phyloP scores from a whole-genome alignment of 2,888 invertebrate species.

The Eilema sororculum region DNA sequence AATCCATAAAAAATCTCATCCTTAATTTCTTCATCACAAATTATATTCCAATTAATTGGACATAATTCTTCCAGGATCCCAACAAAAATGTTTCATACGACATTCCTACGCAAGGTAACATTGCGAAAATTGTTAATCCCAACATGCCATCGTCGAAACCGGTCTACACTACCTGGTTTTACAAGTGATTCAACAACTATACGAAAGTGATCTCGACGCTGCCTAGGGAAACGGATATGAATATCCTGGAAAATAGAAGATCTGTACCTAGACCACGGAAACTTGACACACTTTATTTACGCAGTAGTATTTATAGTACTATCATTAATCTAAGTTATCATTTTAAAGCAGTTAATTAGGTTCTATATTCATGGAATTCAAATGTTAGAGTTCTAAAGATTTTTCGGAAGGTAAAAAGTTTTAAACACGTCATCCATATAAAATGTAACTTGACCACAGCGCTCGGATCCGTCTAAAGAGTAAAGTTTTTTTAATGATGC shows the following conservation, averaged over 20 bases:
- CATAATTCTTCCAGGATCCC: not conserved
- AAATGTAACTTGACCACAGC: not conserved
- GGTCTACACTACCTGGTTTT: conserved; percentile 47
- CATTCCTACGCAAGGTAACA: conserved; percentile 41
- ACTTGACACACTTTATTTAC: not conserved
- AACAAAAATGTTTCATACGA: conserved; percentile 30
- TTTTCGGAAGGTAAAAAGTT: not conserved
- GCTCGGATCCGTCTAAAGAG: not conserved
- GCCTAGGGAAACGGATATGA: conserved; percentile 67
- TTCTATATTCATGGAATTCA: conserved; percentile 1
- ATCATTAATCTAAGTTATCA: not conserved
- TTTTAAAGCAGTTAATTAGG: not conserved
- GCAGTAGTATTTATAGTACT: not conserved
- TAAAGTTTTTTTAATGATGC: not conserved
- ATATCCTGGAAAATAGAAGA: conserved; percentile 64
- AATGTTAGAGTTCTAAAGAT: conserved; percentile 29
- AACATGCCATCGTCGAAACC: conserved; percentile 45
- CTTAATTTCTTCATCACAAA: no score
- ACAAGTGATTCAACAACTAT: conserved; percentile 41
- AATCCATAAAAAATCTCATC: no score
- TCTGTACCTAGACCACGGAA: conserved; percentile 6
- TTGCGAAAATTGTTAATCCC: conserved; percentile 50
- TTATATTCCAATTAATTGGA: no score
- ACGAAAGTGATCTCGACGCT: conserved; percentile 59
- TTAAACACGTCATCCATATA: conserved; percentile 9